Evolutionary conservation across 1,140 invertebrate species (phyloP).

Genomic region (Cecropterus lyciades): DNA sequence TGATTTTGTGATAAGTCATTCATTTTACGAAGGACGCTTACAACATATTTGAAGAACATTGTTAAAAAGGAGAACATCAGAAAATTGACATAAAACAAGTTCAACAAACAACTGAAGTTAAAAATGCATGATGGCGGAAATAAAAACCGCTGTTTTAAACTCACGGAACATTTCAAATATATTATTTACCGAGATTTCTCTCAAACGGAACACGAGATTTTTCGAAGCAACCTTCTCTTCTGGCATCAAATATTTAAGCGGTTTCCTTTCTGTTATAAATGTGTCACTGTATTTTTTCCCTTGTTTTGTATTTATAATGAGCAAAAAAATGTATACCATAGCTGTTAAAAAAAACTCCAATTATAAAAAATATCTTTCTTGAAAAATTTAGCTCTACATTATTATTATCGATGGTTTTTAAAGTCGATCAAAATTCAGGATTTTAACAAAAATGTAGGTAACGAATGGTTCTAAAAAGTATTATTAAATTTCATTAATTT

Average conservation of each 20-base stretch:
- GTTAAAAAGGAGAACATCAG: neutral
- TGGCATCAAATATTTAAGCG: conserved; percentile 23
- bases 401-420: too few relatives aligned
- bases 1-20: too few relatives aligned
- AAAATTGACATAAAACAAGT: neutral
- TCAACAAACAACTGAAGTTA: conserved; percentile 14
- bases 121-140: conserved; percentile 20
- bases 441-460: too few relatives aligned
- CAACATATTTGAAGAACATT: conserved; percentile 1
- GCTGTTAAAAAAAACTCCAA: too few relatives aligned
- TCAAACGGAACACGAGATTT: conserved; percentile 26
- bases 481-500: too few relatives aligned
- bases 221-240: neutral
- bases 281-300: neutral
- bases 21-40: too few relatives aligned
- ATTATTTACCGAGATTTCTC: conserved; percentile 34
- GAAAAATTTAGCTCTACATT: too few relatives aligned
- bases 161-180: conserved; percentile 23
- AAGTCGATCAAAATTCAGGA: too few relatives aligned
- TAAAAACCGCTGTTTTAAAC: conserved; percentile 30
- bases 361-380: too few relatives aligned
- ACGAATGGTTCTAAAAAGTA: too few relatives aligned
- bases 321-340: too few relatives aligned
- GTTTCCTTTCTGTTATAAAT: neutral
- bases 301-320: neutral